phyloP scores from a whole-genome alignment of 2,888 invertebrate genomes.

The Meiosimyza platycephala region DNA sequence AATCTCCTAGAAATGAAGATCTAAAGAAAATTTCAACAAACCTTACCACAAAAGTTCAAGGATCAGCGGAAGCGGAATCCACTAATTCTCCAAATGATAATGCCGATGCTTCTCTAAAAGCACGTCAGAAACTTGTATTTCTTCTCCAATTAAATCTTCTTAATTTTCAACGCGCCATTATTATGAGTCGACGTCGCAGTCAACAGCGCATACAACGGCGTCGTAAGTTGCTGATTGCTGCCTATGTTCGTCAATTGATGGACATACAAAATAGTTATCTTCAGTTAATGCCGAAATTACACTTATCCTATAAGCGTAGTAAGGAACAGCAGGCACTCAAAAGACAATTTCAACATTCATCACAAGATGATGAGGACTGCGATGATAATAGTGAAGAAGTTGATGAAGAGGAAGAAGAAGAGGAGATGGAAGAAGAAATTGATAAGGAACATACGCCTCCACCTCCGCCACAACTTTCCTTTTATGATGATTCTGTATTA shows the following conservation, averaged over 20 bases:
- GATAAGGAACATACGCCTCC: not conserved
- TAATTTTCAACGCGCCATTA: conserved; percentile 56
- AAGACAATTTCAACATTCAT: not conserved
- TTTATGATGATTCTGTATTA: conserved; percentile 51
- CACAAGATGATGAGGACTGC: conserved; percentile 16
- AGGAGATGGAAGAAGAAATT: not conserved
- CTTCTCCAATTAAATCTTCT: conserved; percentile 55
- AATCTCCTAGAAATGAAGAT: too few relatives aligned
- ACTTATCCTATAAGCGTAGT: conserved; percentile 9
- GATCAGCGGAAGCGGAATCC: too few relatives aligned
- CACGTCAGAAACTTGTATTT: conserved; percentile 35
- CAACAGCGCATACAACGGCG: conserved; percentile 54
- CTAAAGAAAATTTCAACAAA: too few relatives aligned
- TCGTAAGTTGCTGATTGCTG: conserved; percentile 52
- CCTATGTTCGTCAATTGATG: conserved; percentile 58
- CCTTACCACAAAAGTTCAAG: too few relatives aligned
- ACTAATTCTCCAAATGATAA: too few relatives aligned
- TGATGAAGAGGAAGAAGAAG: not conserved
- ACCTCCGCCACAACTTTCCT: conserved; percentile 36
- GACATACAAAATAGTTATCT: conserved; percentile 58
- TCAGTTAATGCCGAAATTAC: conserved; percentile 51
- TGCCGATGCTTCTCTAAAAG: not conserved
- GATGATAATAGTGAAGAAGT: not conserved
- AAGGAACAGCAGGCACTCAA: not conserved
- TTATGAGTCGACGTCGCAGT: conserved; percentile 55